Evolutionary conservation across 2,888 invertebrate genomes (phyloP).

Genomic region (Escarpia spicata): DNA sequence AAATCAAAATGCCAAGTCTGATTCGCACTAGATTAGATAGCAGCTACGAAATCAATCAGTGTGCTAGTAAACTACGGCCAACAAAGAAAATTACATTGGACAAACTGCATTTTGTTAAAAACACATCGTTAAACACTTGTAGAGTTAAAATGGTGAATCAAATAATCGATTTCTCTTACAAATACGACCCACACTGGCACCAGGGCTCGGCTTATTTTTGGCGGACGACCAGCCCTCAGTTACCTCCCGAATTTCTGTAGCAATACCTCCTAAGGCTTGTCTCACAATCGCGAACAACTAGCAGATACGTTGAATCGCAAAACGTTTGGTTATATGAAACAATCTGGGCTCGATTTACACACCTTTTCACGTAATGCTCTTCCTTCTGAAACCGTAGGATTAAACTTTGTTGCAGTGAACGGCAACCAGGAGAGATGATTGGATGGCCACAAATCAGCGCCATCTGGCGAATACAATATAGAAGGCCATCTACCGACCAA

Average conservation of each 20-base stretch:
- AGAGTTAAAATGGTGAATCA: constrained; percentile 16
- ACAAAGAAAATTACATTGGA: neutral
- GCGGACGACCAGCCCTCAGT: neutral
- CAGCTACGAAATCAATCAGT: neutral
- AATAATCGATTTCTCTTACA: constrained; percentile 5
- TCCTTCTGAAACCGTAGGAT: neutral
- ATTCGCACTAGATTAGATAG: neutral
- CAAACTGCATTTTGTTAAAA: neutral
- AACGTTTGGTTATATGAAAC: neutral
- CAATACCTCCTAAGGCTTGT: neutral
- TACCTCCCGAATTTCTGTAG: neutral
- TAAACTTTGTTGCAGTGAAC: constrained; percentile 13
- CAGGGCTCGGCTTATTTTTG: constrained; percentile 13
- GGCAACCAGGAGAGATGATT: neutral
- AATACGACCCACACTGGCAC: neutral
- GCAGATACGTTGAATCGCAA: neutral
- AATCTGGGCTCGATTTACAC: neutral
- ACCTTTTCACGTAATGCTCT: neutral
- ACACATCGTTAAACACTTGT: neutral
- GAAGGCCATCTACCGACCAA: constrained; percentile 10
- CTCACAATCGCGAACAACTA: neutral
- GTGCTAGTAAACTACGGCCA: neutral
- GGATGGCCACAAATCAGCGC: neutral
- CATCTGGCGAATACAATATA: neutral
- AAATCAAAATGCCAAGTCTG: neutral